Percentiles rank a stretch among this genome's conserved stretches.
Evolutionary conservation across 2,113 vertebrate species (phyloP).

Genomic region (Dasypus novemcinctus): DNA sequence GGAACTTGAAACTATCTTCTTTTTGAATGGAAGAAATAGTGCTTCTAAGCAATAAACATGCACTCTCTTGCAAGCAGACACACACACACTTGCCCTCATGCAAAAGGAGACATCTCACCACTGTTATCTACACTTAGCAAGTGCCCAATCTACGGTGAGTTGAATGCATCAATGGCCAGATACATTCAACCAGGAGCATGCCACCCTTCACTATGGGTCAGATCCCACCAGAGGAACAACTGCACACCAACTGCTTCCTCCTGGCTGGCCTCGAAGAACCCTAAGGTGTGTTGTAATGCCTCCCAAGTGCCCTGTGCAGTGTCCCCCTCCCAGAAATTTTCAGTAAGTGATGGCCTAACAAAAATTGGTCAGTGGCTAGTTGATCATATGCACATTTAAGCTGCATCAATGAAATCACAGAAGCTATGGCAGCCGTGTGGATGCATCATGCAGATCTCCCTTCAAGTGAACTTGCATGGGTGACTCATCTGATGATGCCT

Average conservation of each 20-base stretch:
- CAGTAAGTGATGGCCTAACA: not conserved
- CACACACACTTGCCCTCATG: not conserved
- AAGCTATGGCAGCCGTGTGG: not conserved
- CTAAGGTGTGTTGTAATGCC: not conserved
- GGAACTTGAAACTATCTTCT: not conserved
- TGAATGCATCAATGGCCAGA: not conserved
- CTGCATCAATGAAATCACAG: not conserved
- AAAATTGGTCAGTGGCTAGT: not conserved
- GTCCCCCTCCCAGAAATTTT: not conserved
- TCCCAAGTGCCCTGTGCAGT: not conserved
- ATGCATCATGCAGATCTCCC: not conserved
- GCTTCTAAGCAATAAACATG: not conserved
- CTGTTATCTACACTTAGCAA: not conserved
- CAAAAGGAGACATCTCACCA: not conserved
- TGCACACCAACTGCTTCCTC: not conserved
- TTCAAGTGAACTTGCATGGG: not conserved
- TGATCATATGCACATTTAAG: not conserved
- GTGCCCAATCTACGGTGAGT: not conserved
- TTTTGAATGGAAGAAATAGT: constrained; percentile 7
- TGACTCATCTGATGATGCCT: not conserved
- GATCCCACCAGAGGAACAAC: not conserved
- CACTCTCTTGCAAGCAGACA: too few relatives aligned
- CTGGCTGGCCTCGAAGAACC: not conserved
- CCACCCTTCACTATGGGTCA: not conserved
- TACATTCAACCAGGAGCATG: not conserved